Percentiles rank a stretch among this genome's conserved stretches.
phyloP scores from a whole-genome alignment of 2,888 invertebrate species.

The Alentia gelatinosa region DNA sequence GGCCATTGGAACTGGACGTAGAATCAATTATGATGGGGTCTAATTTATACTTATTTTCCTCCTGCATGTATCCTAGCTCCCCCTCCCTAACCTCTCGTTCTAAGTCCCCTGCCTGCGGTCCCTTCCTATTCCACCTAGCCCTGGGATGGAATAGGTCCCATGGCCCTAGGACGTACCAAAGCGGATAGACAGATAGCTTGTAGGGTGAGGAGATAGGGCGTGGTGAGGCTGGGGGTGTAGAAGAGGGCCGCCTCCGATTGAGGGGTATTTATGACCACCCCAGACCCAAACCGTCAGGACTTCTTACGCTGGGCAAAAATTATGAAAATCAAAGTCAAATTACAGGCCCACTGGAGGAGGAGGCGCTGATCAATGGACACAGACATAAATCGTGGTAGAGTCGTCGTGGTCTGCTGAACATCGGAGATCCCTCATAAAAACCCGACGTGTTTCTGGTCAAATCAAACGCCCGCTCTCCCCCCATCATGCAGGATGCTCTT shows the following conservation, averaged over 20 bases:
- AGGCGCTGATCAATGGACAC: background rate
- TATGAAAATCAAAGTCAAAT: constrained; percentile 36
- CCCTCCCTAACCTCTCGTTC: background rate
- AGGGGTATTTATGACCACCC: background rate
- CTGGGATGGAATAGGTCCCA: too few relatives aligned
- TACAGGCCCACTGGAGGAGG: background rate
- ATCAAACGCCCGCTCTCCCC: background rate
- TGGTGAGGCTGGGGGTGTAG: background rate
- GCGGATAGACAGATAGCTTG: too few relatives aligned
- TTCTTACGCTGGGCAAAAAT: background rate
- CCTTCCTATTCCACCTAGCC: background rate
- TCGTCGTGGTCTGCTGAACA: background rate
- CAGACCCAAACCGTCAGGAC: background rate
- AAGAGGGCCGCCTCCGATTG: background rate
- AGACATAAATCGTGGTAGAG: background rate
- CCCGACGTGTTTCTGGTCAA: background rate
- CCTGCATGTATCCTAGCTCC: background rate
- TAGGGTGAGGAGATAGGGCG: too few relatives aligned
- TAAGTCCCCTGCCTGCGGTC: background rate
- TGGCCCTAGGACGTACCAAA: too few relatives aligned
- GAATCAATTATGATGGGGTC: constrained; percentile 38
- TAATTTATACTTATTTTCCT: background rate
- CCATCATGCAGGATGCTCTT: background rate
- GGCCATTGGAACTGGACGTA: background rate
- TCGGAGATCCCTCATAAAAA: constrained; percentile 21